Evolutionary conservation across 2,113 vertebrate genomes (phyloP).

Genomic region (Acanthochromis polyacanthus): DNA sequence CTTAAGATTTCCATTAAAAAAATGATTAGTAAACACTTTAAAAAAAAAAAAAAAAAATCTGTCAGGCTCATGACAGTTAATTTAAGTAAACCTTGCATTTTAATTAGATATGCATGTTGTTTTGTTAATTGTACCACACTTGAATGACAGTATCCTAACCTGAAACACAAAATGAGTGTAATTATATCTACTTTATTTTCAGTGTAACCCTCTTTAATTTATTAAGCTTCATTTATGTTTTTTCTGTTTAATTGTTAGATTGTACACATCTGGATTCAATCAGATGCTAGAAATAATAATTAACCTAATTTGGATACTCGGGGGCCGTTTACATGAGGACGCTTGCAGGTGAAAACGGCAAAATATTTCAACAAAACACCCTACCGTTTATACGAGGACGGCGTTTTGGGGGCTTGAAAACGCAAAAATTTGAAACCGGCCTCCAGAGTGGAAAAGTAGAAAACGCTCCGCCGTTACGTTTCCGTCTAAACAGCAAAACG

Average conservation of each 20-base stretch:
- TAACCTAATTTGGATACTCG: not conserved
- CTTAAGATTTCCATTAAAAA: conserved; percentile 1
- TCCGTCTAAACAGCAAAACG: no score
- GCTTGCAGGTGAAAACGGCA: no score
- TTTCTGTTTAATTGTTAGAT: not conserved
- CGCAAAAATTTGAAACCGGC: no score
- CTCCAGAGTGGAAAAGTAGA: no score
- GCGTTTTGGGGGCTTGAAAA: no score
- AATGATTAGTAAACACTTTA: not conserved
- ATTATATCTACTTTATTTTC: not conserved
- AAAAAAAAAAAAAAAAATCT: no score
- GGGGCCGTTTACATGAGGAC: no score
- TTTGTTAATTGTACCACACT: not conserved
- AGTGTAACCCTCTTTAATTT: no score
- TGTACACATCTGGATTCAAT: not conserved
- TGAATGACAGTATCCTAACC: not conserved
- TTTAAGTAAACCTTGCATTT: not conserved
- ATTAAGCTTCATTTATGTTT: not conserved
- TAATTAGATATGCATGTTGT: conserved; percentile 7
- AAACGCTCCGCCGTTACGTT: no score
- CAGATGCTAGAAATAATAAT: not conserved
- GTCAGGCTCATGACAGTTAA: not conserved
- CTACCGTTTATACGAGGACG: no score
- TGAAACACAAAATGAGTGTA: not conserved
- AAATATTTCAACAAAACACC: no score